Conservation (phyloP, 2,888 invertebrate genomes). For the Lasioglossum leucozonium region DNA sequence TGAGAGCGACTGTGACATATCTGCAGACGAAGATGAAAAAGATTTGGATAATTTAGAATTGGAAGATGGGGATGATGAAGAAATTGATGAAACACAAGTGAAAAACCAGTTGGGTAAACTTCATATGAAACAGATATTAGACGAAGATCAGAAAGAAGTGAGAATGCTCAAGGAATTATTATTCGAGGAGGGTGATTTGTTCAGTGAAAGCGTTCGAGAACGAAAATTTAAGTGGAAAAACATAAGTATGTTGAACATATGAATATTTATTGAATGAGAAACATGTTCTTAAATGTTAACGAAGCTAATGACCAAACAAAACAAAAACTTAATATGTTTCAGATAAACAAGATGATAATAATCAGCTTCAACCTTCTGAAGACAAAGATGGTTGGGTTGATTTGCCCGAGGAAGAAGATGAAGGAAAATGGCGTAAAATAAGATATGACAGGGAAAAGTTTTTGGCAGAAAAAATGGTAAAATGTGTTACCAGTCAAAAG, state of each 20-base stretch:
- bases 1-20: slow-evolving; percentile 93
- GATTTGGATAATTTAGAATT: slow-evolving; percentile 92
- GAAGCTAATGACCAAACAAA: background rate
- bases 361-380: slow-evolving; percentile 74
- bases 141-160: slow-evolving; percentile 95
- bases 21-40: slow-evolving; percentile 94
- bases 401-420: slow-evolving; percentile 90
- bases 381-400: slow-evolving; percentile 82
- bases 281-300: background rate
- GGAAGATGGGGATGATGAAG: slow-evolving; percentile 94
- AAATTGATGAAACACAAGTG: slow-evolving; percentile 92
- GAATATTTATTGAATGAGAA: background rate
- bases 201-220: slow-evolving; percentile 90
- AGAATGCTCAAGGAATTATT: slow-evolving; percentile 93
- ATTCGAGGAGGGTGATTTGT: slow-evolving; percentile 95
- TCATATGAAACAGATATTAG: slow-evolving; percentile 94
- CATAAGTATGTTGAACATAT: slow-evolving; percentile 85
- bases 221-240: slow-evolving; percentile 95
- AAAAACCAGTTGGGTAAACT: slow-evolving; percentile 92
- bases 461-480: slow-evolving; percentile 87
- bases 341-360: slow-evolving; percentile 83
- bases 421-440: slow-evolving; percentile 91
- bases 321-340: slow-evolving; percentile 8
- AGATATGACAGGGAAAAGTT: slow-evolving; percentile 93
- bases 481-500: background rate